These are phyloP conservation scores for Calycopis cecrops DNA, from an alignment of 1,140 invertebrate genomes.

Conservation along the genomic window DNA sequence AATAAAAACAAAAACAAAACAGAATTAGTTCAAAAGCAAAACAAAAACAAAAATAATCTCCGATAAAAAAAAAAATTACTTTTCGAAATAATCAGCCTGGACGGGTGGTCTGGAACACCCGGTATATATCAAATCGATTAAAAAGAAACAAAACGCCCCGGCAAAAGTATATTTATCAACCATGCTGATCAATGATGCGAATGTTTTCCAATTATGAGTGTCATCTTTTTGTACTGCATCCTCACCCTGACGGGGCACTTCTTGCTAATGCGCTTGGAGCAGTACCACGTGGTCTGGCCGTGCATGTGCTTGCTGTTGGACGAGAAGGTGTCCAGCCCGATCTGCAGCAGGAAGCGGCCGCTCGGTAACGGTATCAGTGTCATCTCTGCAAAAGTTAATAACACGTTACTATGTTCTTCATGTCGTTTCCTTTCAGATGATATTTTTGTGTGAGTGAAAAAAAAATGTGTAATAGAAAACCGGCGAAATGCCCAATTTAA, in stretches of 20 bases:
- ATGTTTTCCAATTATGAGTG: conserved; percentile 28
- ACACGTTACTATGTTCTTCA: conserved; percentile 10
- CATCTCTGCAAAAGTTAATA: conserved; percentile 21
- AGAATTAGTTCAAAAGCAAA: too few relatives aligned
- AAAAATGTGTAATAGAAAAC: too few relatives aligned
- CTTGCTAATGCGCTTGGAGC: conserved; percentile 45
- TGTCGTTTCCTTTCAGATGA: too few relatives aligned
- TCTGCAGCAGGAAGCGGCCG: conserved; percentile 32
- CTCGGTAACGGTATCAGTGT: conserved; percentile 25
- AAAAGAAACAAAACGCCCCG: too few relatives aligned
- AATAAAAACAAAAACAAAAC: too few relatives aligned
- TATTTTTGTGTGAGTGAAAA: neutral
- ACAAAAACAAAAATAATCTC: too few relatives aligned
- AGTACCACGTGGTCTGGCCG: conserved; percentile 43
- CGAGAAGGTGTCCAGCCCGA: conserved; percentile 35
- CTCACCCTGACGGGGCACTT: conserved; percentile 40
- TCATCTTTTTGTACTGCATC: conserved; percentile 29
- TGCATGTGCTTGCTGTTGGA: conserved; percentile 32
- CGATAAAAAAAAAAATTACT: too few relatives aligned
- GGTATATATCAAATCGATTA: too few relatives aligned
- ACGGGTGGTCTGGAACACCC: too few relatives aligned
- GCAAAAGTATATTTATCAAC: neutral
- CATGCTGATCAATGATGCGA: conserved; percentile 21
- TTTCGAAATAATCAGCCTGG: too few relatives aligned
- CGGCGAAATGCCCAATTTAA: too few relatives aligned